Base-by-base conservation (phyloP, 2,113 vertebrate species). In the Entomyzon cyanotis region DNA sequence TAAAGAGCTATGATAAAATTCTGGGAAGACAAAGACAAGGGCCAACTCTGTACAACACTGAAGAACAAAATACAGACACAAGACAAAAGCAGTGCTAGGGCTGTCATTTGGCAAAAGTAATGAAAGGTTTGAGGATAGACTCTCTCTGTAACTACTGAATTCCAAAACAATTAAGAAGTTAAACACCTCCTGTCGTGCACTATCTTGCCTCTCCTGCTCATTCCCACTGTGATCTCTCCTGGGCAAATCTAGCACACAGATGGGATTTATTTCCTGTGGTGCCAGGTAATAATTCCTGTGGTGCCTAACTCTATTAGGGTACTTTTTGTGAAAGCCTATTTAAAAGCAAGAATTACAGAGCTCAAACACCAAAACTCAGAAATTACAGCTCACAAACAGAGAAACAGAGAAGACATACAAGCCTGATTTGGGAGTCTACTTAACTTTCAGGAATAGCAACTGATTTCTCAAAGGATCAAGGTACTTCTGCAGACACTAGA, bases 21-120 rank as follows among this genome's bases (percentile, higher is more conserved):
- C 13, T 18, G 53, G n/a, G 47, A 71, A 62, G 15, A 30, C 50
- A 69, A 85, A 73, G 73, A 33, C 14, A 50, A 73, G 39, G 59
- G 15, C 19, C 84, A 73, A 28, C 28, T 76, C 55, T 58, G 56
- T 39, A 21, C 28, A n/a, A n/a, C 49, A 42, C 19, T 17, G 14
- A 78, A 60, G 39, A 56, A 49, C 21, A 85, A 41, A 76, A 47
- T 14, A 49, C 33, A 87, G 33, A 47, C 70, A 68, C 2, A 74
- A 35, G 60, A 70, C 70, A 90, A 75, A 73, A 91, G 50, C 21
- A 82, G 64, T 14, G 24, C 87, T 14, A 73, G 44, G 55, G 33
- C 47, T 95, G 55, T 75, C 71, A 89, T 77, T 49, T 87, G 71
- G 91, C 55, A 77, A 77, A 91, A 65, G 15, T 95, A 91, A 95